Conservation (phyloP, 2,797 vertebrate species). For the Tapirus indicus region DNA sequence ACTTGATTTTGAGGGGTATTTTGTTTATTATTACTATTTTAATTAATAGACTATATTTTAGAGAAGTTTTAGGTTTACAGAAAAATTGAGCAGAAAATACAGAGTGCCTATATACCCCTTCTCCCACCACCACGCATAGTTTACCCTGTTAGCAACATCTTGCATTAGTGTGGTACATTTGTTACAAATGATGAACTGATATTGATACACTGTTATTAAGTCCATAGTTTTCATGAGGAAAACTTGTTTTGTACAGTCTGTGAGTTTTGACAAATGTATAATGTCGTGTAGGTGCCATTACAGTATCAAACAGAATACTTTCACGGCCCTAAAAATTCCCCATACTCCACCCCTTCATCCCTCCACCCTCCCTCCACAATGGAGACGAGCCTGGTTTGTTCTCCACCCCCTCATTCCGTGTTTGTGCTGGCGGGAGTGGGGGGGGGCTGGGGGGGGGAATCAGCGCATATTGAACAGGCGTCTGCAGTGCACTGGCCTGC, state of each 20-base stretch:
- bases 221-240: background rate
- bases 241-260: background rate
- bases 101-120: background rate
- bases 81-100: background rate
- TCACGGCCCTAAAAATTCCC: background rate
- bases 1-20: background rate
- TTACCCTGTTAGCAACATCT: background rate
- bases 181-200: background rate
- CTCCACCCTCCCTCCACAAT: background rate
- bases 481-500: background rate
- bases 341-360: background rate
- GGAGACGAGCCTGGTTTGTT: background rate
- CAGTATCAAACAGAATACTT: background rate
- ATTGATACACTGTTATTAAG: background rate
- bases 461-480: background rate
- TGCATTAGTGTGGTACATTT: background rate
- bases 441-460: background rate
- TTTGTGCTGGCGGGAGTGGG: background rate
- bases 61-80: constrained; percentile 7
- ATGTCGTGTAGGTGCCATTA: background rate
- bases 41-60: background rate
- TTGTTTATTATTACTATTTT: background rate
- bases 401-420: background rate
- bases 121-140: accelerated
- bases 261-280: background rate